Base-by-base conservation (phyloP, 2,797 vertebrate species). In the Lepidocolaptes lacrymiger region DNA sequence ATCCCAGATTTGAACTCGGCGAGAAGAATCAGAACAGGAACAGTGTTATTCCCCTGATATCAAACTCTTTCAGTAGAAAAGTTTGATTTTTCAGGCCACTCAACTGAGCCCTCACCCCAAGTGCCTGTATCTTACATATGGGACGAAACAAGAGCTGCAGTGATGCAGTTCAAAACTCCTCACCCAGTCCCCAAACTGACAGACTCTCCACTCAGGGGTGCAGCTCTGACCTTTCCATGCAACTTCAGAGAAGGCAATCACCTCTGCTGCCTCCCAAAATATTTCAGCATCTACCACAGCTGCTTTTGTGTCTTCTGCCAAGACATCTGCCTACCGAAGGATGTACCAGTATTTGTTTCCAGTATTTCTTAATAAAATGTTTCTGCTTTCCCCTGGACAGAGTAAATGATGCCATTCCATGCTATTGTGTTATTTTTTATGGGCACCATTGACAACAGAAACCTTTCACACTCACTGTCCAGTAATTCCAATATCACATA, bases 81-180 rank as follows among this genome's bases (percentile, higher is more conserved):
- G 32, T 26, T 44, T n/a, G 59, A 34, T 14, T 72, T 89, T 87
- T 81, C 62, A 64, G 30, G n/a, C 15, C 24, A 49, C 32, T 37
- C 23, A 76, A 4, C 16, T 17, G 5, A 41, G 10, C 24, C 14
- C 36, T 71, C 32, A 30, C 4, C 14, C 8, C 0, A 0, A 14
- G 4, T 22, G 20, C 12, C n/a, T 71, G 39, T 9, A 30, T 71
- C 9, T 62, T 62, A 22, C 12, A 5, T 2, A 19, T 5, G 32
- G 59, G 63, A 39, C 34, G 37, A 68, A 87, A 20, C 23, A 82
- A 66, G 14, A 69, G 48, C 34, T 44, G 48, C 62, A 39, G 32
- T 30, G 26, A 55, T 24, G 32, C 18, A 14, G 48, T 5, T 41
- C 54, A 43, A 1, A 7, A 4, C 24, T 54, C 22, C 61, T 59